Base-by-base conservation (phyloP, 2,113 vertebrate species). In the Caloenas nicobarica region DNA sequence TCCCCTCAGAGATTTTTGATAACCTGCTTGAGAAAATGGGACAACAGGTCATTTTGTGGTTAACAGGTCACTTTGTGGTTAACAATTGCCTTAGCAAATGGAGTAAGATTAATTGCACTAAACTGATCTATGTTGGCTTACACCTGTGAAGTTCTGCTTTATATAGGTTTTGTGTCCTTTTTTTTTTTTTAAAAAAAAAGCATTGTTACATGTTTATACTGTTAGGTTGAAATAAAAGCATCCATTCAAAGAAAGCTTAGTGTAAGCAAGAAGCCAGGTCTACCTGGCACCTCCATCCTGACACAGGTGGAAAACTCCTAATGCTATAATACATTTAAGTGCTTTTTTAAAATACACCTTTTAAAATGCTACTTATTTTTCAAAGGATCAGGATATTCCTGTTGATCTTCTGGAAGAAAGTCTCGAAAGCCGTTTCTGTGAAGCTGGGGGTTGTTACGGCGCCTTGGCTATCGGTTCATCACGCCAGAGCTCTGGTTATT, bases 151-250 rank as follows among this genome's bases (percentile, higher is more conserved):
- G 9, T 66, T 61, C 60, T 62, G 51, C 1, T 44, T 89, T 21
- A 1, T 5, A 25, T 0, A 1, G 29, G 0, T 19, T 56, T 42
- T 31, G 12, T 46, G 44, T 8, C 42, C 4, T 50, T 18, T 34
- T 36, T 48, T 51, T 29, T 29, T 5, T n/a, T n/a, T n/a, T n/a
- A n/a, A n/a, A n/a, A n/a, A 24, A 7, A 9, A 34, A 48, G 22
- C 28, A 18, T 56, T 29, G 9, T 31, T 21, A 4, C 0, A 0
- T 10, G 3, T 54, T 62, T 22, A 7, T 11, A 6, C 13, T 5
- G 7, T 16, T 29, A 0, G 4, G 7, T 33, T 36, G 57, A 4
- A 66, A 53, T 10, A 57, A 19, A 51, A 53, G 22, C 11, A 2
- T 10, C 26, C 31, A 13, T 28, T 76, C 25, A 10, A 28, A 62